Percentiles rank a stretch among this genome's conserved stretches.
Evolutionary conservation across 1,140 invertebrate genomes (phyloP).

Genomic region (Anoplolepis gracilipes): DNA sequence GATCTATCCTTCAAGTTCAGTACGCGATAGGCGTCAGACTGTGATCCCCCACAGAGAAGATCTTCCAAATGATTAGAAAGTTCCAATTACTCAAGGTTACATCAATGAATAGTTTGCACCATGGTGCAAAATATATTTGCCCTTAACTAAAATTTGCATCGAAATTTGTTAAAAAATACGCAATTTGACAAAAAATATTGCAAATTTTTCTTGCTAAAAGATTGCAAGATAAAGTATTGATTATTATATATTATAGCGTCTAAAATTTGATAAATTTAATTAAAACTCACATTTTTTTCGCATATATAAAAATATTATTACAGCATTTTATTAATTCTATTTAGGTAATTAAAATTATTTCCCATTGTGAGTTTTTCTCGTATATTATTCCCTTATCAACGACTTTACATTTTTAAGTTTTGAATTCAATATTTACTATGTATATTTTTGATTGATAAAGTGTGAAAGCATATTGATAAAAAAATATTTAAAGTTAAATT

Average conservation of each 20-base stretch:
- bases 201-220: constrained; percentile 9
- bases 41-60: constrained; percentile 42
- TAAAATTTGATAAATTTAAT: background rate
- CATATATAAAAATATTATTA: background rate
- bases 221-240: background rate
- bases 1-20: constrained; percentile 42
- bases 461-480: background rate
- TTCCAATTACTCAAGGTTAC: constrained; percentile 54
- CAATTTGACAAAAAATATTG: background rate
- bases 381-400: background rate
- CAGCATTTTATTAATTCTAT: background rate
- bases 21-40: constrained; percentile 21
- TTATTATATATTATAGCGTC: background rate
- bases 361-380: background rate
- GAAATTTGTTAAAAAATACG: constrained; percentile 18
- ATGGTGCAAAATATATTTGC: constrained; percentile 20
- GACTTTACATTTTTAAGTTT: background rate
- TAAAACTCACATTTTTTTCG: no score
- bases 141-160: background rate
- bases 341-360: constrained; percentile 11
- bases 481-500: background rate
- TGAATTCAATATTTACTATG: background rate
- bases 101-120: background rate
- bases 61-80: constrained; percentile 10
- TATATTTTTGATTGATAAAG: background rate